These are phyloP conservation scores for Rhabdomys dilectus DNA, from an alignment of 2,113 vertebrate genomes.

Conservation along the genomic window DNA sequence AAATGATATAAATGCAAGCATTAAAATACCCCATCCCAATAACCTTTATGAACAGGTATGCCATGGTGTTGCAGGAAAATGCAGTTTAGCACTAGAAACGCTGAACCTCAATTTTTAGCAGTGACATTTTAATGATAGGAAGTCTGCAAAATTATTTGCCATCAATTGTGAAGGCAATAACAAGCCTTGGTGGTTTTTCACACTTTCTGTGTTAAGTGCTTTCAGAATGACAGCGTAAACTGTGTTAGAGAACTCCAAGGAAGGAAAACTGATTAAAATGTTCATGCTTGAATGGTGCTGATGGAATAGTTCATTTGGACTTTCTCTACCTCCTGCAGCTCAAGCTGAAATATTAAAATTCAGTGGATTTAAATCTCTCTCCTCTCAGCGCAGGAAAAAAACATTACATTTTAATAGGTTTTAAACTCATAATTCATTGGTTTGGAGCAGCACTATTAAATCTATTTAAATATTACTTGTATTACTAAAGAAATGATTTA, in stretches of 20 bases:
- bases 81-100: conserved; percentile 89
- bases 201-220: conserved; percentile 94
- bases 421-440: conserved; percentile 93
- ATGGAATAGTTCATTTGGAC: conserved; percentile 94
- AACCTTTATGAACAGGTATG: conserved; percentile 86
- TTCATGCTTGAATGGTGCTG: conserved; percentile 93
- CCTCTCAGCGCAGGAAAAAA: conserved; percentile 90
- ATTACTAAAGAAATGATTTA: conserved; percentile 89
- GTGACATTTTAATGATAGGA: conserved; percentile 94
- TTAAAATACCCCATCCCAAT: conserved; percentile 59
- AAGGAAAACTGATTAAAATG: conserved; percentile 95
- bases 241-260: conserved; percentile 93
- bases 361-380: conserved; percentile 94
- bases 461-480: conserved; percentile 92
- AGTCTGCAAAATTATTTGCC: conserved; percentile 93
- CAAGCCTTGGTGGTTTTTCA: conserved; percentile 93
- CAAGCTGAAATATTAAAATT: conserved; percentile 95
- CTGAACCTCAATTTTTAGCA: conserved; percentile 92
- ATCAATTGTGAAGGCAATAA: conserved; percentile 94
- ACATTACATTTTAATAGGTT: conserved; percentile 95
- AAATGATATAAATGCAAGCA: conserved; percentile 75
- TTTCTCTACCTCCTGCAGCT: conserved; percentile 93
- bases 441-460: conserved; percentile 92
- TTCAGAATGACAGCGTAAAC: conserved; percentile 93
- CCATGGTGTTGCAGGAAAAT: conserved; percentile 85